A percentile compares a stretch with the other conserved stretches of the same genome.
Evolutionary conservation across 1,140 invertebrate genomes (phyloP).

Genomic region (Globodera ellingtonae): DNA sequence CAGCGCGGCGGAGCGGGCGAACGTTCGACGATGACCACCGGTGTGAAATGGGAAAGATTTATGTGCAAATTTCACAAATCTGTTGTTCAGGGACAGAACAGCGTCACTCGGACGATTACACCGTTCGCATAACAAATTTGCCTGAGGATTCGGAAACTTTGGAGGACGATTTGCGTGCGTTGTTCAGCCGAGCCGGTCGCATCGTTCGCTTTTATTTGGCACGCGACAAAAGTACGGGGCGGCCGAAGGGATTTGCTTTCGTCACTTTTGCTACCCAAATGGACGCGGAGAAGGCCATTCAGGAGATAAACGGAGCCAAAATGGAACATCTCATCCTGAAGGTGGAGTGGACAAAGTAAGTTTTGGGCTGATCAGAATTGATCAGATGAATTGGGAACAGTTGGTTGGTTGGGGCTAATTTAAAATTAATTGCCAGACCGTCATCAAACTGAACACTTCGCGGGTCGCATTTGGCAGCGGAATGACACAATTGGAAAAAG

Average conservation of each 20-base stretch:
- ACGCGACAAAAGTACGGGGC: slow-evolving; percentile 75
- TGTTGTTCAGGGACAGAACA: slow-evolving; percentile 15
- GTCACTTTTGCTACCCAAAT: slow-evolving; percentile 86
- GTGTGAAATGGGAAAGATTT: slow-evolving; percentile 9
- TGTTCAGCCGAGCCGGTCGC: slow-evolving; percentile 86
- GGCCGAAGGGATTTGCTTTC: slow-evolving; percentile 82
- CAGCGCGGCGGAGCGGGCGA: slow-evolving; percentile 35
- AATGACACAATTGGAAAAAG: too few relatives aligned
- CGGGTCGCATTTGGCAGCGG: background rate
- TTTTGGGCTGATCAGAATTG: background rate
- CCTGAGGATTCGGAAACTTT: slow-evolving; percentile 82
- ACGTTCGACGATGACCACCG: slow-evolving; percentile 2
- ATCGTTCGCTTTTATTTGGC: slow-evolving; percentile 85
- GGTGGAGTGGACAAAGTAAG: slow-evolving; percentile 93
- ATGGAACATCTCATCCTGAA: slow-evolving; percentile 97
- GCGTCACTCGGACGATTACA: slow-evolving; percentile 73
- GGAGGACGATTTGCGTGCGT: slow-evolving; percentile 89
- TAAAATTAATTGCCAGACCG: slow-evolving; percentile 3
- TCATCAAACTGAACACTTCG: background rate
- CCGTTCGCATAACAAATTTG: slow-evolving; percentile 93
- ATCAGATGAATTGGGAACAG: background rate
- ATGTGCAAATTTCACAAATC: background rate
- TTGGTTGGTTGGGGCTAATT: too few relatives aligned
- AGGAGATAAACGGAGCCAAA: slow-evolving; percentile 83
- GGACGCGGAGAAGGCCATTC: slow-evolving; percentile 88